Evolutionary conservation across 1,140 invertebrate species (phyloP), one percentile per base, ranked within the genome.

Genomic region (Copidosoma floridanum): DNA sequence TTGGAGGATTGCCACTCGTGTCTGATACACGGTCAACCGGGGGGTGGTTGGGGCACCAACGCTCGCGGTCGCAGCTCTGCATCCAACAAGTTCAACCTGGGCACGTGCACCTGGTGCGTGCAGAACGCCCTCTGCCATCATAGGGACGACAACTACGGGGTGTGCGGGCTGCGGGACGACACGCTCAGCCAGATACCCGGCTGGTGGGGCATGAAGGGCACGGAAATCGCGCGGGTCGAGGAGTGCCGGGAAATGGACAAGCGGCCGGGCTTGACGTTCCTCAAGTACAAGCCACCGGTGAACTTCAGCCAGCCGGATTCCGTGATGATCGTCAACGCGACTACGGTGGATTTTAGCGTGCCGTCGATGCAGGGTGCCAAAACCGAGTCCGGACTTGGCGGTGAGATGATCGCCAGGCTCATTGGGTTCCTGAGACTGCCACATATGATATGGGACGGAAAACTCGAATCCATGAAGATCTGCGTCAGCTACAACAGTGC

Each of bases 51-150:
- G 79, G 78, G 78, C 41, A 80, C 74, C 11, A 81, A 73, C 60
- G 67, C 72, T 12, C 71, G 72, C 4, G 76, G 78, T 6, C 75
- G 69, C 41, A 75, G 69, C 20, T 91, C 89, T 0, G 88, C 91
- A 20, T 89, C 89, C 23, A 87, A 87, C 63, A 90, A 91, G 68
- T 74, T 92, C 32, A 87, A 82, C 55, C 76, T 91, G 2, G 87
- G 88, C 37, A 87, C 91, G 51, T 97, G 94, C 76, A 91, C 87
- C 20, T 96, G 94, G 94, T 95, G 93, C 75, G 93, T 95, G 1
- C 92, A 95, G 73, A 94, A 94, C 71, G 91, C 91, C 0, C 82
- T 87, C n/a, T 95, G 94, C 74, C 92, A 94, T 75, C 88, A 90
- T 66, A 89, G 89, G 68, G 88, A 93, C 71, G 90, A 92, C 76